These are phyloP conservation scores for Drosophila santomea DNA, from an alignment of 1,140 invertebrate genomes.

Conservation along the genomic window DNA sequence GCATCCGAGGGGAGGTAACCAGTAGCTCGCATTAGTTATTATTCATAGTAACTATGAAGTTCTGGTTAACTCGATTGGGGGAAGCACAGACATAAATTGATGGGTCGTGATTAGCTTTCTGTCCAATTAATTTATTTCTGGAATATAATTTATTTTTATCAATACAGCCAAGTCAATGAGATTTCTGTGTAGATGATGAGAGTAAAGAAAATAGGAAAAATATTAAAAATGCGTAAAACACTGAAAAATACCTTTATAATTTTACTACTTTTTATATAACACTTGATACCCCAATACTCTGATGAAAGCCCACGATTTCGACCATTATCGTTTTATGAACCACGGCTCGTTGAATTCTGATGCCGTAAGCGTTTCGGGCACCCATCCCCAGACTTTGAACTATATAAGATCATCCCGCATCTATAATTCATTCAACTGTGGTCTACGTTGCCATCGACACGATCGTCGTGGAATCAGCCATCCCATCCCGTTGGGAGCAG, in stretches of 20 bases:
- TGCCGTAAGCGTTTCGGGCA: not conserved
- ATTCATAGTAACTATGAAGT: not conserved
- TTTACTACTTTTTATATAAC: not conserved
- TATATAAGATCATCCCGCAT: constrained; percentile 10
- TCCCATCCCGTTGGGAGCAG: constrained; percentile 2
- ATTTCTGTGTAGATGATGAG: no score
- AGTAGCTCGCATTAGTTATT: not conserved
- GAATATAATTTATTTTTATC: no score
- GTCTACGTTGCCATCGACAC: constrained; percentile 41
- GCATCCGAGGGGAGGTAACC: not conserved
- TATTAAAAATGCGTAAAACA: no score
- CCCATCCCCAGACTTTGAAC: constrained; percentile 29
- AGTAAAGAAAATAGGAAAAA: no score
- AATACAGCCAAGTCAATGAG: no score
- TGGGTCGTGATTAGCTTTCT: not conserved
- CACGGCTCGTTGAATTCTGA: constrained; percentile 12
- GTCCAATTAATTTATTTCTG: no score
- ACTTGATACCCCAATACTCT: not conserved
- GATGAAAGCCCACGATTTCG: not conserved
- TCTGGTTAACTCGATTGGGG: not conserved
- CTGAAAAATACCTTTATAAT: no score
- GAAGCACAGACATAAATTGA: constrained; percentile 4
- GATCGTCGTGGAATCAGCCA: constrained; percentile 3
- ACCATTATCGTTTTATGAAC: constrained; percentile 6
- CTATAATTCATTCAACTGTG: constrained; percentile 33